Conservation (phyloP, 2,797 vertebrate genomes). For the Carapus acus region DNA sequence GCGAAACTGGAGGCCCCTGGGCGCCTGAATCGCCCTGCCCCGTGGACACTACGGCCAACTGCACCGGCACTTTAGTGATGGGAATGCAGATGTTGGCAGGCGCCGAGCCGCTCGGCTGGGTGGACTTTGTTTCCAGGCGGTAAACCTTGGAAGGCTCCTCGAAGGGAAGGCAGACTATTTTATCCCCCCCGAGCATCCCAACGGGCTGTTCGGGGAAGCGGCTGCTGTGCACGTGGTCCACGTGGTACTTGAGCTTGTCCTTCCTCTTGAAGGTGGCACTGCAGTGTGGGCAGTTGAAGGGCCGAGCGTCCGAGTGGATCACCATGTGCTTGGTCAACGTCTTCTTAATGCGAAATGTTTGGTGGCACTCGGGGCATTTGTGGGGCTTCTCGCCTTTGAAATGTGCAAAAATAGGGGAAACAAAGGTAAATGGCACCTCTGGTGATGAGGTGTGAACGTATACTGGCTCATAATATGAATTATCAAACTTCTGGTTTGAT, state of each 20-base stretch:
- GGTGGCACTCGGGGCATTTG: slow-evolving; percentile 91
- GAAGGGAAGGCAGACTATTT: slow-evolving; percentile 66
- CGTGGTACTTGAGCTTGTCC: slow-evolving; percentile 96
- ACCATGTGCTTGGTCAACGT: slow-evolving; percentile 98
- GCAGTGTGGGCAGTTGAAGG: slow-evolving; percentile 94
- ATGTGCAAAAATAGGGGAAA: slow-evolving; percentile 8
- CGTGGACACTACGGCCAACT: slow-evolving; percentile 63
- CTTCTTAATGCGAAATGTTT: slow-evolving; percentile 97
- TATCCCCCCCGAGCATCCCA: slow-evolving; percentile 64
- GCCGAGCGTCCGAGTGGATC: slow-evolving; percentile 94
- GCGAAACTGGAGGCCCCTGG: slow-evolving; percentile 60
- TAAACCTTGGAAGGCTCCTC: slow-evolving; percentile 66
- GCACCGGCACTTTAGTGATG: slow-evolving; percentile 68
- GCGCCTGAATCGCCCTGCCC: slow-evolving; percentile 54
- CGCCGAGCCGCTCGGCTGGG: slow-evolving; percentile 65
- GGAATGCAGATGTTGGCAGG: slow-evolving; percentile 70
- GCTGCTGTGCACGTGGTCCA: slow-evolving; percentile 89
- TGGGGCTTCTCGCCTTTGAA: slow-evolving; percentile 92
- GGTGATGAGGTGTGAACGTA: background rate
- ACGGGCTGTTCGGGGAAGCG: slow-evolving; percentile 72
- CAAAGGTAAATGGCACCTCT: too few relatives aligned
- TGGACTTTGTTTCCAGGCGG: slow-evolving; percentile 49
- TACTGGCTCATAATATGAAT: too few relatives aligned
- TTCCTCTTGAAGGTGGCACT: slow-evolving; percentile 95
- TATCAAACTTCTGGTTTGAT: too few relatives aligned